Percentiles rank a stretch among this genome's conserved stretches.
These are phyloP conservation scores for Apamea sordens DNA, from an alignment of 2,888 invertebrate species.

Conservation along the genomic window DNA sequence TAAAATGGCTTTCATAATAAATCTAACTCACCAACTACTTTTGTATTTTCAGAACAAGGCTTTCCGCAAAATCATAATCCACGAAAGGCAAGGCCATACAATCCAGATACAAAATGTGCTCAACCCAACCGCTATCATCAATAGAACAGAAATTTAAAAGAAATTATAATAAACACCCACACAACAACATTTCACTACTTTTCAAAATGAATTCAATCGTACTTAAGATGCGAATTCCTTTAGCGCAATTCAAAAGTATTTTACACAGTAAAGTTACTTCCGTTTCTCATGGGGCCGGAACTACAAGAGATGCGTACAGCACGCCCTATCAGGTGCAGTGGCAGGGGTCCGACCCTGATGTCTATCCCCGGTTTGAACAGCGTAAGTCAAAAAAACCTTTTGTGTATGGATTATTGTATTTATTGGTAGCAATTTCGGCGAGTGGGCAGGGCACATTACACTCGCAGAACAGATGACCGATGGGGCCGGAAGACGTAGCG, in stretches of 20 bases:
- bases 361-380: neutral
- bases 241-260: too few species aligned
- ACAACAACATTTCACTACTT: neutral
- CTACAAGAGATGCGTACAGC: fast-evolving
- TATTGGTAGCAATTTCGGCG: neutral
- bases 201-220: neutral
- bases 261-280: neutral
- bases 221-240: fast-evolving
- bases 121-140: neutral
- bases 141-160: neutral
- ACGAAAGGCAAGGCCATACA: conserved; percentile 14
- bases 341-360: neutral
- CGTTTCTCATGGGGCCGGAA: too few species aligned
- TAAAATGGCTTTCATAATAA: neutral
- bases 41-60: neutral
- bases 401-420: neutral
- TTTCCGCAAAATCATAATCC: too few species aligned
- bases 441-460: neutral
- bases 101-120: neutral
- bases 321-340: neutral
- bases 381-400: neutral
- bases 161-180: neutral
- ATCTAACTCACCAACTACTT: neutral
- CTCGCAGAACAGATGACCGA: too few species aligned
- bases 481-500: too few species aligned